phyloP scores from a whole-genome alignment of 2,888 invertebrate species.

The Polydrusus cervinus region DNA sequence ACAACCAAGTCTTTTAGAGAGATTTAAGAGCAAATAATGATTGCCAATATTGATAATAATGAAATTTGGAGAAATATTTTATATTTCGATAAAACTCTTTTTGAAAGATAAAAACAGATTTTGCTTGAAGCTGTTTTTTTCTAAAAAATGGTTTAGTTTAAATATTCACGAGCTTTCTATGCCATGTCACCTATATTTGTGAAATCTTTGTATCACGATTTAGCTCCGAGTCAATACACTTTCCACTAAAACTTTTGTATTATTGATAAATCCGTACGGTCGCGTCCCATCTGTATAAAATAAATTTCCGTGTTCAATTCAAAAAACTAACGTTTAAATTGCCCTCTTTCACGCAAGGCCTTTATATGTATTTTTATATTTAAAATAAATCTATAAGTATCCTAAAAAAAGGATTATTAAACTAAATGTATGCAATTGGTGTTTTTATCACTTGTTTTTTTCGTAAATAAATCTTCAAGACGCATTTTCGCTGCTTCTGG shows the following conservation, averaged over 20 bases:
- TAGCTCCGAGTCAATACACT: neutral
- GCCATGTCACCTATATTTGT: neutral
- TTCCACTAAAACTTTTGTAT: conserved; percentile 2
- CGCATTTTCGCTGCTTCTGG: too few relatives aligned
- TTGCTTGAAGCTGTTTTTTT: neutral
- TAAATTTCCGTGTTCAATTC: conserved; percentile 4
- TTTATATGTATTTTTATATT: conserved; percentile 6
- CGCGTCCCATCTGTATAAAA: conserved; percentile 3
- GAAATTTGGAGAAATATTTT: too few relatives aligned
- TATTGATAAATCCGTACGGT: conserved; percentile 17
- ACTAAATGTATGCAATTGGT: too few relatives aligned
- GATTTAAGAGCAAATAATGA: too few relatives aligned
- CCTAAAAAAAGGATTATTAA: too few relatives aligned
- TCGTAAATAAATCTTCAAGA: too few relatives aligned
- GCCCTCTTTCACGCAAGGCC: neutral
- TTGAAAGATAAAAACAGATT: too few relatives aligned
- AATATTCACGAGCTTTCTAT: neutral
- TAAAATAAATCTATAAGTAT: neutral
- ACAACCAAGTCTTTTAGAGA: too few relatives aligned
- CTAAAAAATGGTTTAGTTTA: neutral
- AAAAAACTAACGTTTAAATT: conserved; percentile 8
- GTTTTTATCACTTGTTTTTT: too few relatives aligned
- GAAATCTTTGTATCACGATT: conserved; percentile 9
- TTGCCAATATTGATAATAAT: too few relatives aligned
- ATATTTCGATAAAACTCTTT: too few relatives aligned